Conservation (phyloP, 2,113 vertebrate species). For the Siphamia tubifer region DNA sequence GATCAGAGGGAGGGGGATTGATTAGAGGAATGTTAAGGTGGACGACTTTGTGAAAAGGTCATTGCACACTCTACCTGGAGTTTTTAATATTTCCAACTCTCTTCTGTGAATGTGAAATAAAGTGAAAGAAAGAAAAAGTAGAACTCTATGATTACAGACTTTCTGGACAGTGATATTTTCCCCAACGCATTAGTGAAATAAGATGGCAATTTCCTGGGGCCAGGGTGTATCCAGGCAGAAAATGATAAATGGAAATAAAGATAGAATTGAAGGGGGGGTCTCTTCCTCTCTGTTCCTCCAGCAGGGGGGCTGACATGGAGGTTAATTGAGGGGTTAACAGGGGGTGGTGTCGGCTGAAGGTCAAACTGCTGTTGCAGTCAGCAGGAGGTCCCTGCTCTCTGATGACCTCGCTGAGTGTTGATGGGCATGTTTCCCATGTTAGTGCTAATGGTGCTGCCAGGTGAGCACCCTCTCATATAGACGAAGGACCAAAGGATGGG, state of each 20-base stretch:
- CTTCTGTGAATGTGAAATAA: conserved; percentile 20
- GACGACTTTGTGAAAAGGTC: conserved; percentile 84
- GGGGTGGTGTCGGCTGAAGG: conserved; percentile 71
- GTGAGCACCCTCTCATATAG: conserved; percentile 12
- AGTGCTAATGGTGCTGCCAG: conserved; percentile 8
- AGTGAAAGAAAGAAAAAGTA: conserved; percentile 38
- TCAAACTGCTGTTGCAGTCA: conserved; percentile 58
- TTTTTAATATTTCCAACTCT: conserved; percentile 50
- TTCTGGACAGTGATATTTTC: conserved; percentile 63
- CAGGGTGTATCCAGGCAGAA: conserved; percentile 72
- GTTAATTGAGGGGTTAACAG: conserved; percentile 79
- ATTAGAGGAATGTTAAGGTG: conserved; percentile 79
- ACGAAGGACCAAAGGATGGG: not conserved
- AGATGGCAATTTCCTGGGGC: conserved; percentile 73
- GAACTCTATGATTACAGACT: conserved; percentile 66
- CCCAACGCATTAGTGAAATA: conserved; percentile 76
- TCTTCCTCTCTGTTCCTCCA: conserved; percentile 16
- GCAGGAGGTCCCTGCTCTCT: conserved; percentile 54
- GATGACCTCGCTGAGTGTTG: conserved; percentile 40
- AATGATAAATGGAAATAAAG: conserved; percentile 68
- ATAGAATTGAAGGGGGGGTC: conserved; percentile 29
- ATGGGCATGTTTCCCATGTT: conserved; percentile 40
- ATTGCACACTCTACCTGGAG: conserved; percentile 78
- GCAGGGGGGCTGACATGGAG: conserved; percentile 55
- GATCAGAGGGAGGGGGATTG: conserved; percentile 78